Conservation (phyloP, 1,140 invertebrate genomes). For the Gonioctena quinquepunctata region DNA sequence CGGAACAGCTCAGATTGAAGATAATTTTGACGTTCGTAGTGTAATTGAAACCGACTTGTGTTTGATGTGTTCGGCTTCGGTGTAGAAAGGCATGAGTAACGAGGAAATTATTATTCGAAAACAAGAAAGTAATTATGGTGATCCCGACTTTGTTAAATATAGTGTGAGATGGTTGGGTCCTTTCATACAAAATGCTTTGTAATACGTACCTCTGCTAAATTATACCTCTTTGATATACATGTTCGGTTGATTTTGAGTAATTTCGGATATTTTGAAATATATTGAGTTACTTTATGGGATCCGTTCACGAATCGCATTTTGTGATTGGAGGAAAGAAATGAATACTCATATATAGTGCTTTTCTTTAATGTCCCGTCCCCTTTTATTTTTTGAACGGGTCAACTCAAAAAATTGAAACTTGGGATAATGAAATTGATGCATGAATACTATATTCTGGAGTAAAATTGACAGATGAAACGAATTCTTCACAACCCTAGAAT, state of each 20-base stretch:
- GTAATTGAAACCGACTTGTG: constrained; percentile 9
- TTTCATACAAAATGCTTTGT: not conserved
- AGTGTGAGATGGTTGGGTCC: not conserved
- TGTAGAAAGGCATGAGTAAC: constrained; percentile 9
- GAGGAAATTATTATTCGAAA: constrained; percentile 15
- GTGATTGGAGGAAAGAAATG: too few species aligned
- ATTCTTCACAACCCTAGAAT: too few species aligned
- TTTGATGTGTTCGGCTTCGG: constrained; percentile 6
- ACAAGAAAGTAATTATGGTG: constrained; percentile 6
- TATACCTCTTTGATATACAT: not conserved
- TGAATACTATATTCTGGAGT: too few species aligned
- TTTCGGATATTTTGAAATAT: not conserved
- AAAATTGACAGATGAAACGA: too few species aligned
- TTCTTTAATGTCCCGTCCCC: too few species aligned
- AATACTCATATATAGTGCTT: too few species aligned
- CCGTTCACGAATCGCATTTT: constrained; percentile 1
- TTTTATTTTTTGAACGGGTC: too few species aligned
- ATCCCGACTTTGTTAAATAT: constrained; percentile 11
- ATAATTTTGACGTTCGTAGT: constrained; percentile 2
- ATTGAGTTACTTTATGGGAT: not conserved
- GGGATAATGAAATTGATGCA: too few species aligned
- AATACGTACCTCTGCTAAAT: not conserved
- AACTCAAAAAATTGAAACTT: too few species aligned
- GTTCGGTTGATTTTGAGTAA: constrained; percentile 4
- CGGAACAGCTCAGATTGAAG: not conserved